Percentiles rank a stretch among this genome's conserved stretches.
phyloP scores from a whole-genome alignment of 1,140 invertebrate genomes.

The Drosophila repleta region DNA sequence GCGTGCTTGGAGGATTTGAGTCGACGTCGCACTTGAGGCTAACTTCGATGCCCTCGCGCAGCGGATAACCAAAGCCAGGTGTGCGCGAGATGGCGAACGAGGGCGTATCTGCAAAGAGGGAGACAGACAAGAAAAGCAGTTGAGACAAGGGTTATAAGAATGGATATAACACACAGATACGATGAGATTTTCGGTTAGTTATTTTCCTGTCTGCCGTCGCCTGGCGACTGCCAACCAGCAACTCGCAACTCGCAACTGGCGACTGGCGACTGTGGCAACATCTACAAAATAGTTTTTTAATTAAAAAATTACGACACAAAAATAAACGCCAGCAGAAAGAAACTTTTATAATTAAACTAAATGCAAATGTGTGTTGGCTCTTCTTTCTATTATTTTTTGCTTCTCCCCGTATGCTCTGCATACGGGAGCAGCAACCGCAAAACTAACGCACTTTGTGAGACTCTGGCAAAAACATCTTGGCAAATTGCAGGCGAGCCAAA shows the following conservation, averaged over 20 bases:
- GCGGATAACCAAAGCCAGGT: conserved; percentile 94
- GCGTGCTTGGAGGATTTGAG: conserved; percentile 94
- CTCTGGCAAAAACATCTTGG: conserved; percentile 7
- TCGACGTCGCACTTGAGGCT: conserved; percentile 95
- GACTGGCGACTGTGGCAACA: conserved; percentile 49
- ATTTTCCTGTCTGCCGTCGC: conserved; percentile 25
- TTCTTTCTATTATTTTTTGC: conserved; percentile 10
- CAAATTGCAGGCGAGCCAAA: not conserved
- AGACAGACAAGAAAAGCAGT: not conserved
- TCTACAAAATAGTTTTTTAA: conserved; percentile 80
- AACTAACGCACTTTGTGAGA: conserved; percentile 10
- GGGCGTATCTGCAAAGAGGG: conserved; percentile 90
- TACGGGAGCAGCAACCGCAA: conserved; percentile 10
- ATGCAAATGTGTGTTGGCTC: conserved; percentile 65
- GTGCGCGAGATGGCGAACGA: conserved; percentile 95
- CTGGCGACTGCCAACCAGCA: conserved; percentile 8
- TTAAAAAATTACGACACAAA: conserved; percentile 65
- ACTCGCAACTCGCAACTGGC: conserved; percentile 33
- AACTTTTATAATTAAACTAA: conserved; percentile 82
- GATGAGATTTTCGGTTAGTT: conserved; percentile 61
- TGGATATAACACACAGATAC: conserved; percentile 24
- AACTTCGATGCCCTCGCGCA: conserved; percentile 92
- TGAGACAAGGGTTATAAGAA: conserved; percentile 34
- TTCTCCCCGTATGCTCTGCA: conserved; percentile 9
- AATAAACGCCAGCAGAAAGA: conserved; percentile 21